Evolutionary conservation across 2,113 vertebrate species (phyloP).

Genomic region (Numida meleagris): DNA sequence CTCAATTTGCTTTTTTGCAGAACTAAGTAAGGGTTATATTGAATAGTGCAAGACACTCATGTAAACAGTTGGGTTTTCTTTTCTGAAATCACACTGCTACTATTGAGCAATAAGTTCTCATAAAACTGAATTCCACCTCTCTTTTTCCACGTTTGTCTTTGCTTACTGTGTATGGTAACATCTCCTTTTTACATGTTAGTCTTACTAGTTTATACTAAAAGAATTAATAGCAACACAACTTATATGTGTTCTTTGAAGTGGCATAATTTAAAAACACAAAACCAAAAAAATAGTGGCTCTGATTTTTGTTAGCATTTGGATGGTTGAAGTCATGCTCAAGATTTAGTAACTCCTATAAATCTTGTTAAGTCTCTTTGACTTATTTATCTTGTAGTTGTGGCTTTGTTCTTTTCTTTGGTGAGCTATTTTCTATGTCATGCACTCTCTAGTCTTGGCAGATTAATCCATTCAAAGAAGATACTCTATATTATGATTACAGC

Average conservation of each 20-base stretch:
- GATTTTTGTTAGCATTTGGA: conserved; percentile 50
- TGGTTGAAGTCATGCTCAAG: conserved; percentile 35
- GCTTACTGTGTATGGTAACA: not conserved
- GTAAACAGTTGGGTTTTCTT: not conserved
- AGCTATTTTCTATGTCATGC: conserved; percentile 53
- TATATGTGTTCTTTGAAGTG: conserved; percentile 32
- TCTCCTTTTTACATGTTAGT: not conserved
- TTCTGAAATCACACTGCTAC: fast-evolving
- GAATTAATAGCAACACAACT: not conserved
- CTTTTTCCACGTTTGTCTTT: not conserved
- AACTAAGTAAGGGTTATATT: not conserved
- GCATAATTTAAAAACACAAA: not conserved
- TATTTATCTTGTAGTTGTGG: conserved; percentile 74
- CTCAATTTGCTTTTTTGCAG: not conserved
- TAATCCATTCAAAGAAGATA: conserved; percentile 57
- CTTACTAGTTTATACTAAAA: not conserved
- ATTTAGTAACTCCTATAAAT: conserved; percentile 58
- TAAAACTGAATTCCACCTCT: not conserved
- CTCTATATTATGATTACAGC: conserved; percentile 47
- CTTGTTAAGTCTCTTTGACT: conserved; percentile 72
- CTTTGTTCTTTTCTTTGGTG: conserved; percentile 76
- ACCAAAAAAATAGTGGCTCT: not conserved
- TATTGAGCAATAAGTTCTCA: not conserved
- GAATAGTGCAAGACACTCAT: not conserved
- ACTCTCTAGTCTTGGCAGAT: conserved; percentile 36